phyloP scores from a whole-genome alignment of 1,140 invertebrate species.

The Macrosteles quadrilineatus region DNA sequence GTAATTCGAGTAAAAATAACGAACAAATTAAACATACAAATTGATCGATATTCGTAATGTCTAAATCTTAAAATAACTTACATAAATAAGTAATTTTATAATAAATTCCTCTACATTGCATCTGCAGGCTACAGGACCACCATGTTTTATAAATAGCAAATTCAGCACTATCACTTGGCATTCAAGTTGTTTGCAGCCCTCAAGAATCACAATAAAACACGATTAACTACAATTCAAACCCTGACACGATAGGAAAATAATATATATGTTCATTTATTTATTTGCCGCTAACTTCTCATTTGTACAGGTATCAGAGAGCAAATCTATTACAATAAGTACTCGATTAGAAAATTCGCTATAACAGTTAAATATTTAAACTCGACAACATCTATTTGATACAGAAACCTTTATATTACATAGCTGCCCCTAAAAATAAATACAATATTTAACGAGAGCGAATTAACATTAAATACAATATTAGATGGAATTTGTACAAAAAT shows the following conservation, averaged over 20 bases:
- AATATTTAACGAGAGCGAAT: background rate
- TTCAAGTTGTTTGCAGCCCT: background rate
- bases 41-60: no score
- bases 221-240: background rate
- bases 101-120: no score
- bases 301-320: background rate
- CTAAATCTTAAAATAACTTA: no score
- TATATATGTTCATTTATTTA: background rate
- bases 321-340: conserved; percentile 13
- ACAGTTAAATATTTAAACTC: conserved; percentile 1
- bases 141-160: no score
- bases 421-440: conserved; percentile 5
- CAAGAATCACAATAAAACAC: background rate
- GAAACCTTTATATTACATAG: conserved; percentile 6
- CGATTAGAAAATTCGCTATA: background rate
- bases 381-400: conserved; percentile 1
- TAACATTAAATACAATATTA: background rate
- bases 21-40: no score
- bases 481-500: background rate
- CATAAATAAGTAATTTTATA: no score
- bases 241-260: background rate
- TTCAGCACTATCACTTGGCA: no score
- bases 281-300: background rate
- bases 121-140: no score
- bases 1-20: no score